Base-by-base conservation (phyloP, 2,113 vertebrate species). In the Gallinago jamesoni region DNA sequence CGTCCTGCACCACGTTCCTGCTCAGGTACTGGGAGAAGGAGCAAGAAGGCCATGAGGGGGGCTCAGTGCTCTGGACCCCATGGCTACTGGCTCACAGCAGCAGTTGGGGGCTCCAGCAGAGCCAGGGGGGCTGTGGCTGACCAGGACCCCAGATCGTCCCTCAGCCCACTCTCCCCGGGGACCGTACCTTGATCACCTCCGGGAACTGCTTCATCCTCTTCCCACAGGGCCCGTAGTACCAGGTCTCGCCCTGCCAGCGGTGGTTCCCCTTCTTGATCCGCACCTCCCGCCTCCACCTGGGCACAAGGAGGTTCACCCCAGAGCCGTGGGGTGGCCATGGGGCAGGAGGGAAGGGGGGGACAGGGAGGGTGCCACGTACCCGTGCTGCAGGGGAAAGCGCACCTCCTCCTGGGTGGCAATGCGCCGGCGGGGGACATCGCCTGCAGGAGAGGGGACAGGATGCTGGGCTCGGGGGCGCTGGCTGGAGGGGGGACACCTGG, bases 201-300 rank as follows among this genome's bases (percentile, higher is more conserved):
- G 99, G 99, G 94, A 99, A 99, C 83, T 99, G 99, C 94, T 99
- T 99, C 99, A 99, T 99, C 94, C 99, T 98, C 95, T 99, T 98
- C 52, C 99, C 99, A 84, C 99, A 99, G 18, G 99, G 99, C 15
- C 98, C 99, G n/a, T 99, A 99, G 97, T 99, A 99, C 99, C 99
- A 99, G 6, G 99, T 99, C 97, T 99, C 99, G 0, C 99, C 99
- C 94, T 99, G 99, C 98, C 99, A 98, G 25, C 99, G 98, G 91
- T 98, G 98, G 86, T 98, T 99, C 45, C 98, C 97, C 92, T 98
- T 99, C 97, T 97, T 99, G 93, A 99, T 99, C 41, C 99, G 98
- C 80, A 99, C 99, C 97, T 99, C 99, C 87, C 99, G 98, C 95
- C 95, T 98, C 99, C 99, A 99, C 70, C 99, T 99, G 92, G 66